Evolutionary conservation across 1,140 invertebrate species (phyloP), one percentile per base, ranked within the genome.

Genomic region (Carcinoscorpius rotundicauda): DNA sequence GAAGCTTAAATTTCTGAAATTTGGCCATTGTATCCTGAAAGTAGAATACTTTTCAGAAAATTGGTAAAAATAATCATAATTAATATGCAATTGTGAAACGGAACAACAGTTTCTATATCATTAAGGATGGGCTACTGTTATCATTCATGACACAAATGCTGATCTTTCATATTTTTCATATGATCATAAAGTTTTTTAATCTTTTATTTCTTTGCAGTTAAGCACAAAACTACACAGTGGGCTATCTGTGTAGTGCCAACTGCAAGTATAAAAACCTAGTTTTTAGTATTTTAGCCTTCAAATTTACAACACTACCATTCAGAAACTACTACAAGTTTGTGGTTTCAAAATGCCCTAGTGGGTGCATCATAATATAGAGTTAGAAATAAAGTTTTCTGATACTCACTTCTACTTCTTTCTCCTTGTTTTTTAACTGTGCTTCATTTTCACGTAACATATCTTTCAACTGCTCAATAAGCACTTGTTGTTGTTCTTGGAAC

Each of bases 391-490:
- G 29, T 29, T 29, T 29, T 29, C 29, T 29, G 29, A 29, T 57
- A 67, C 10, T 58, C 51, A 67, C 71, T 63, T 72, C 66, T 53
- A 71, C 67, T 62, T 70, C 68, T 52, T 76, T 74, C 10, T 76
- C 74, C 68, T 76, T 78, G n/a, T 66, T 70, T 56, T 72, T 65
- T 6, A 76, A 64, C 11, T 69, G 62, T n/a, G 73, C 71, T 60
- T 78, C 78, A 60, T 75, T 73, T 59, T 77, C 74, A 63, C 76
- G 69, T 55, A 79, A 72, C 71, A 79, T 72, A 50, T 64, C 68
- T 68, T 78, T 77, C 52, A 79, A 73, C 68, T 78, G 77, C 9
- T 75, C 70, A 62, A 79, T 74, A 62, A 77, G 67, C 49, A 71
- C 68, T 65, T 75, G 72, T 69, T 78, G 76, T 66, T 77, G 72